A percentile compares a stretch with the other conserved stretches of the same genome.
These are phyloP conservation scores for Drosophila anomalata DNA, from an alignment of 2,888 invertebrate genomes.

Conservation along the genomic window DNA sequence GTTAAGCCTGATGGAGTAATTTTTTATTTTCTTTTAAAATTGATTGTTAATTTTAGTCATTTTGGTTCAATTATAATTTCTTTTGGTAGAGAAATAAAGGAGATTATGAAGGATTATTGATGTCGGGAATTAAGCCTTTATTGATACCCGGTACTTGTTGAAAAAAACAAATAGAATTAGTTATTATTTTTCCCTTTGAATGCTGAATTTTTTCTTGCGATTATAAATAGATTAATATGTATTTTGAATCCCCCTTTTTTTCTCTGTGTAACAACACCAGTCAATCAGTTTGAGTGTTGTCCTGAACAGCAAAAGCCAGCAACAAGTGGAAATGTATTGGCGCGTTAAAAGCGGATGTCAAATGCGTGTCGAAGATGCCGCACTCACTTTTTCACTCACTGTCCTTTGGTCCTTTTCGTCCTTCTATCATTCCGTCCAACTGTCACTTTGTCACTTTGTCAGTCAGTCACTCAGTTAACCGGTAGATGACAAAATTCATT, in stretches of 20 bases:
- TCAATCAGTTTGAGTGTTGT: slow-evolving; percentile 69
- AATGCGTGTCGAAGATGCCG: slow-evolving; percentile 49
- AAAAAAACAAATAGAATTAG: too few relatives aligned
- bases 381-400: slow-evolving; percentile 18
- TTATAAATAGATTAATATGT: too few relatives aligned
- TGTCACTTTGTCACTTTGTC: slow-evolving; percentile 11
- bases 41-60: too few relatives aligned
- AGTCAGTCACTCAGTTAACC: slow-evolving; percentile 10
- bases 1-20: too few relatives aligned
- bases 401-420: slow-evolving; percentile 8
- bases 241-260: neutral
- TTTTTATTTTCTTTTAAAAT: too few relatives aligned
- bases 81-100: too few relatives aligned
- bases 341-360: slow-evolving; percentile 52
- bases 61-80: too few relatives aligned
- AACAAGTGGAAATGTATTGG: slow-evolving; percentile 69
- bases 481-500: slow-evolving; percentile 19
- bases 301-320: slow-evolving; percentile 35
- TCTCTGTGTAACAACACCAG: slow-evolving; percentile 18
- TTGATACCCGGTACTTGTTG: too few relatives aligned
- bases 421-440: slow-evolving; percentile 12
- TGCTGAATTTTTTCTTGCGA: too few relatives aligned
- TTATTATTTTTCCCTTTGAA: too few relatives aligned
- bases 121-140: too few relatives aligned
- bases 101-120: too few relatives aligned